Percentiles rank a stretch among this genome's conserved stretches.
These are phyloP conservation scores for Drosophila hydei DNA, from an alignment of 1,140 invertebrate species.

Conservation along the genomic window DNA sequence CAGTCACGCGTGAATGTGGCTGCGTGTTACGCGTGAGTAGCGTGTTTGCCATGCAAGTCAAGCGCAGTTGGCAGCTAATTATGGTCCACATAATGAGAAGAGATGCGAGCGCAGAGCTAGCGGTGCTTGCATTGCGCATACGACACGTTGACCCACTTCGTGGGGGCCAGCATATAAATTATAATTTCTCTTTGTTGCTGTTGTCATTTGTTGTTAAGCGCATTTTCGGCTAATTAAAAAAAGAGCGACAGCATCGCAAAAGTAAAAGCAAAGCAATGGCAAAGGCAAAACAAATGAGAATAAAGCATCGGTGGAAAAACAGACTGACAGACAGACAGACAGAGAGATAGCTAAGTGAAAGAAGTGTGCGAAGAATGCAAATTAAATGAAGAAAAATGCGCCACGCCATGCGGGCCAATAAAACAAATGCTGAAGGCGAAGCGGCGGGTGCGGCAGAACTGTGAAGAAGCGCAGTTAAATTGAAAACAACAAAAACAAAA, in stretches of 20 bases:
- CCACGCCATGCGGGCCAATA: conserved; percentile 43
- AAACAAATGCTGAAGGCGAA: conserved; percentile 23
- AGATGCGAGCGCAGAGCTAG: background rate
- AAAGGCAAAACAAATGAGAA: background rate
- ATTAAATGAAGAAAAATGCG: conserved; percentile 75
- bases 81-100: conserved; percentile 19
- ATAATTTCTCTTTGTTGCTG: conserved; percentile 40
- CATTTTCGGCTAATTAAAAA: conserved; percentile 78
- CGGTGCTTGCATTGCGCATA: conserved; percentile 55
- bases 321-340: background rate
- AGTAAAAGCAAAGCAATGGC: conserved; percentile 29
- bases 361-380: conserved; percentile 62
- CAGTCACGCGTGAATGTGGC: conserved; percentile 20
- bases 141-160: conserved; percentile 68
- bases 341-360: conserved; percentile 33
- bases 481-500: conserved; percentile 41
- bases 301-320: conserved; percentile 1
- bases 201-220: conserved; percentile 74
- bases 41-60: conserved; percentile 30
- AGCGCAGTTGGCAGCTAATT: conserved; percentile 47
- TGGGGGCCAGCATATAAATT: conserved; percentile 34
- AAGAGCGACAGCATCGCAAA: conserved; percentile 59
- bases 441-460: background rate
- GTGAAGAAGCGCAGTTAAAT: conserved; percentile 58
- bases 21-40: conserved; percentile 29